Percentiles rank a stretch among this genome's conserved stretches.
These are phyloP conservation scores for Chaenodraco wilsoni DNA, from an alignment of 2,797 vertebrate species.

Conservation along the genomic window DNA sequence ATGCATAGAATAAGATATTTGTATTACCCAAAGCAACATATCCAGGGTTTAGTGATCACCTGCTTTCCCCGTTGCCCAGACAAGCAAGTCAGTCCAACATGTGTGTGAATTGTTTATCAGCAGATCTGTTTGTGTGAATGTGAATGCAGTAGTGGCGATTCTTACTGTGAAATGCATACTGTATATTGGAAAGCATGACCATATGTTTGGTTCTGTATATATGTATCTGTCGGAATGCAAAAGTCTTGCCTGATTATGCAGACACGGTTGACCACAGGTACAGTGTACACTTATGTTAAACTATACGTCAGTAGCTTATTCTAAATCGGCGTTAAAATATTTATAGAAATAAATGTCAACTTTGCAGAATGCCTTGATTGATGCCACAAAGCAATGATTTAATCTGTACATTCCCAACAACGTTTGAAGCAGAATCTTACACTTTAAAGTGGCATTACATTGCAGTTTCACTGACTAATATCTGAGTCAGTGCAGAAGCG, in stretches of 20 bases:
- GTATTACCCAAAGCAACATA: background rate
- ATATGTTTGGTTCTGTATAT: constrained; percentile 8
- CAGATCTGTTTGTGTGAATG: background rate
- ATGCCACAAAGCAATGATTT: constrained; percentile 12
- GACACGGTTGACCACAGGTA: background rate
- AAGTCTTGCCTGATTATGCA: background rate
- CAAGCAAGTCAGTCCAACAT: background rate
- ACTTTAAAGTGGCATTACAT: constrained; percentile 38
- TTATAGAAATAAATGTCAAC: background rate
- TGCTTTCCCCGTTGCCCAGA: background rate
- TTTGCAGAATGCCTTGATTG: background rate
- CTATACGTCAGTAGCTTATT: background rate
- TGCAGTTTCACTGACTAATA: constrained; percentile 38
- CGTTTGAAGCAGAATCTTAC: constrained; percentile 22
- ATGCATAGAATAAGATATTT: constrained; percentile 13
- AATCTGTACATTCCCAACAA: constrained; percentile 12
- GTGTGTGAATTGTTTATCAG: background rate
- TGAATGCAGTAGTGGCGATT: background rate
- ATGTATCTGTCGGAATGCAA: background rate
- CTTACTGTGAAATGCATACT: background rate
- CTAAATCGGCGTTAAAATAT: background rate
- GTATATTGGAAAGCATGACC: background rate
- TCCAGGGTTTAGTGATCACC: background rate
- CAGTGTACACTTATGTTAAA: background rate
- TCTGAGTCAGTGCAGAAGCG: constrained; percentile 28